These are phyloP conservation scores for Acleris laterana DNA, from an alignment of 2,888 invertebrate genomes.

Conservation along the genomic window DNA sequence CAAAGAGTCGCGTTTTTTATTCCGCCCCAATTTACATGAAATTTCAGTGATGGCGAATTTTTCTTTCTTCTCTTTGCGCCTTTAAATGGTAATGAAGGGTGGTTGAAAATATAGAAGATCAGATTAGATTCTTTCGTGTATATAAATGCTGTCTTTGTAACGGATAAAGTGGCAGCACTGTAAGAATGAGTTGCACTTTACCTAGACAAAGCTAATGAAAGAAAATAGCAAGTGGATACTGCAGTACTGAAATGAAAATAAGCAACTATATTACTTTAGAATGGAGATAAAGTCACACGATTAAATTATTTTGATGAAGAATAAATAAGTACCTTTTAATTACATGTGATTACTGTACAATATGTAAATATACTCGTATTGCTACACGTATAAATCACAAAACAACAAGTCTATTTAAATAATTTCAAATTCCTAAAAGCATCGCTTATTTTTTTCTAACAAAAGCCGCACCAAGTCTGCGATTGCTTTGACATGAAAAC, in stretches of 20 bases:
- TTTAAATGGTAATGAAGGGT: constrained; percentile 76
- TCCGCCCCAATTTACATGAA: constrained; percentile 73
- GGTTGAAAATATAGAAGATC: constrained; percentile 69
- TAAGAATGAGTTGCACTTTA: neutral
- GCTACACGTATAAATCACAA: neutral
- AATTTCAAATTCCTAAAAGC: neutral
- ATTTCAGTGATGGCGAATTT: constrained; percentile 71
- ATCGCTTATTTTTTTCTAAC: neutral
- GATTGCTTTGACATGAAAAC: neutral
- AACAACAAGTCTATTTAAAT: neutral
- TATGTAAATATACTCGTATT: constrained; percentile 3
- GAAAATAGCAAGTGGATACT: constrained; percentile 6
- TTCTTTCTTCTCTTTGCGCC: constrained; percentile 64
- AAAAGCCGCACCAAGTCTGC: constrained; percentile 4
- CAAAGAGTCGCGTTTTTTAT: constrained; percentile 60
- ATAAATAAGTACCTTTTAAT: neutral
- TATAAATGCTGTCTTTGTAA: constrained; percentile 45
- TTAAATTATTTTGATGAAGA: constrained; percentile 1
- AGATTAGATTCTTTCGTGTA: constrained; percentile 65
- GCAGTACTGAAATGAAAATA: constrained; percentile 1
- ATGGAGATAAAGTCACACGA: neutral
- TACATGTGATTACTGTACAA: neutral
- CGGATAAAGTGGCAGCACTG: neutral
- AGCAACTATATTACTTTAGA: neutral
- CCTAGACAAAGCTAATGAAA: constrained; percentile 2